These are phyloP conservation scores for Melanotaenia nigrans DNA, from an alignment of 2,797 vertebrate species.

Conservation along the genomic window DNA sequence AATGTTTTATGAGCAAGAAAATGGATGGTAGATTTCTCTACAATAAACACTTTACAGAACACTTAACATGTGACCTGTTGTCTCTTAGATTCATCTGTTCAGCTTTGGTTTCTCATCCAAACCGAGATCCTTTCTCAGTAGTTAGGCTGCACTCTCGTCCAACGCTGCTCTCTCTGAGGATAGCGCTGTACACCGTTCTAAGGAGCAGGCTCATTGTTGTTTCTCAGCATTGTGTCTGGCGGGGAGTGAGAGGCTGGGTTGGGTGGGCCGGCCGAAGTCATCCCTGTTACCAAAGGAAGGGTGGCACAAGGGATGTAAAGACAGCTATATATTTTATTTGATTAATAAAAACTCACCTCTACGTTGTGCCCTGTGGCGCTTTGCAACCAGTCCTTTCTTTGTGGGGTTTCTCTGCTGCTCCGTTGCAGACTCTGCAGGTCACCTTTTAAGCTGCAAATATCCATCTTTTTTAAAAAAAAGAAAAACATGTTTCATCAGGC, in stretches of 20 bases:
- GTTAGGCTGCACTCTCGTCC: not conserved
- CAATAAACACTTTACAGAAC: not conserved
- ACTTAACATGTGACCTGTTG: not conserved
- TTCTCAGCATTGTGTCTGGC: not conserved
- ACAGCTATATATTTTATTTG: not conserved
- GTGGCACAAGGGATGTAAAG: not conserved
- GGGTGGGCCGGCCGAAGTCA: not conserved
- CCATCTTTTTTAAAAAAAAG: too few species aligned
- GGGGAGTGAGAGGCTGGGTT: not conserved
- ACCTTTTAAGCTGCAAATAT: not conserved
- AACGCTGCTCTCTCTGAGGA: not conserved
- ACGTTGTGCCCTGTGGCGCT: not conserved
- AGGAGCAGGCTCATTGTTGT: not conserved
- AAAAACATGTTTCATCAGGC: not conserved
- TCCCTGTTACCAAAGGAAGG: not conserved
- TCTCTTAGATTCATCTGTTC: not conserved
- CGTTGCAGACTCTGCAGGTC: not conserved
- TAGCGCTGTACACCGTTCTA: not conserved
- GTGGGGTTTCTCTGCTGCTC: not conserved
- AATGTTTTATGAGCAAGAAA: not conserved
- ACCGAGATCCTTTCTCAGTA: not conserved
- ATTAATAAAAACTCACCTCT: constrained; percentile 1
- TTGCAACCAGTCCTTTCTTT: not conserved
- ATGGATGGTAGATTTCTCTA: not conserved
- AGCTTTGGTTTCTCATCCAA: not conserved